These are phyloP conservation scores for Drosophila falleni DNA, from an alignment of 2,888 invertebrate genomes.

Conservation along the genomic window DNA sequence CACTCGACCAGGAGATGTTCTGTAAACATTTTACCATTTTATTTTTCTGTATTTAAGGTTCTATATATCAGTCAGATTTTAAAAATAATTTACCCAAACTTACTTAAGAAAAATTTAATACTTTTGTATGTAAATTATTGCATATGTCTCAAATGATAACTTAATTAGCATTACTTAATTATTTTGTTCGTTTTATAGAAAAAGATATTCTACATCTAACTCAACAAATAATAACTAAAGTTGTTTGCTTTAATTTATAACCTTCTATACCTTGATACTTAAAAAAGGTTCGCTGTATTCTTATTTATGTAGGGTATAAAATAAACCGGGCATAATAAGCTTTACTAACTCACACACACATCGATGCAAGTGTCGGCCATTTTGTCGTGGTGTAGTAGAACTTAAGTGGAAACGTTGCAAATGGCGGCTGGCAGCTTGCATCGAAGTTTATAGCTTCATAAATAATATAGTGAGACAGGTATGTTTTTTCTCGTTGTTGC, in stretches of 20 bases:
- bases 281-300: not conserved
- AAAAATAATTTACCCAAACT: too few species aligned
- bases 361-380: slow-evolving; percentile 4
- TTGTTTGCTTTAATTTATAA: too few species aligned
- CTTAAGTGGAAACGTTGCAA: slow-evolving; percentile 40
- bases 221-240: too few species aligned
- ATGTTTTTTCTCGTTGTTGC: not conserved
- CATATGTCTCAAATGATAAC: too few species aligned
- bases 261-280: too few species aligned
- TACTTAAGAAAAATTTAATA: too few species aligned
- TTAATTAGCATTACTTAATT: too few species aligned
- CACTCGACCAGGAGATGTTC: not conserved
- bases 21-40: not conserved
- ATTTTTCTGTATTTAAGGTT: too few species aligned
- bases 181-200: too few species aligned
- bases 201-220: too few species aligned
- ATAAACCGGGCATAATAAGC: slow-evolving; percentile 4
- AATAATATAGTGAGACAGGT: slow-evolving; percentile 13
- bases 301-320: not conserved
- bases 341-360: slow-evolving; percentile 9
- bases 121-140: too few species aligned
- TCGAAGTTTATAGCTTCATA: slow-evolving; percentile 32
- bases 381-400: slow-evolving; percentile 16
- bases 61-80: too few species aligned
- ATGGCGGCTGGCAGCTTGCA: slow-evolving; percentile 17